phyloP scores from a whole-genome alignment of 2,888 invertebrate genomes.

The Drosophila siamana region DNA sequence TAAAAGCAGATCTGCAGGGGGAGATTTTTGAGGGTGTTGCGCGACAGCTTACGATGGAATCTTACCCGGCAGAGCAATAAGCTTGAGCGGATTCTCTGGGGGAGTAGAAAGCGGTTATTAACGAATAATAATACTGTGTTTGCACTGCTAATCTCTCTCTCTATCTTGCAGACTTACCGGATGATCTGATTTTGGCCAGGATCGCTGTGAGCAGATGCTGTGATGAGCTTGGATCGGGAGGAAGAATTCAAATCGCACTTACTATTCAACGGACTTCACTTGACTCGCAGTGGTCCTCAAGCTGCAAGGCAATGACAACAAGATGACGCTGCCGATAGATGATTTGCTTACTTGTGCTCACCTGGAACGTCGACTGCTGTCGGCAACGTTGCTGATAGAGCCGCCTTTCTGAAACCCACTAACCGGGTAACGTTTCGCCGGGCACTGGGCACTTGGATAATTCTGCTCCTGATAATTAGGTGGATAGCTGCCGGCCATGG shows the following conservation, averaged over 20 bases:
- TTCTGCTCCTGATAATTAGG: too few species aligned
- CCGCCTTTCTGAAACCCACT: constrained; percentile 8
- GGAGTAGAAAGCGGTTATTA: too few species aligned
- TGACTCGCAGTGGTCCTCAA: neutral
- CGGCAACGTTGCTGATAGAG: neutral
- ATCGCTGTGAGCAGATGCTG: constrained; percentile 2
- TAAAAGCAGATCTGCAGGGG: neutral
- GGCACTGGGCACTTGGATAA: neutral
- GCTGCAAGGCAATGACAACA: neutral
- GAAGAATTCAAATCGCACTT: neutral
- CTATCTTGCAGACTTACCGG: neutral
- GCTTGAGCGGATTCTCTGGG: neutral
- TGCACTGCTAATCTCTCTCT: too few species aligned
- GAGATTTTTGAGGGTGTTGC: too few species aligned
- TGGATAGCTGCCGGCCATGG: neutral
- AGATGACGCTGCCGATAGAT: too few species aligned
- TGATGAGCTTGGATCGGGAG: neutral
- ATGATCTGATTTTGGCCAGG: constrained; percentile 5
- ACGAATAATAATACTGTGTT: too few species aligned
- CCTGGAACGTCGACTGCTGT: neutral
- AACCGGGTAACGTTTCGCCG: neutral
- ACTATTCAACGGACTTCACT: neutral
- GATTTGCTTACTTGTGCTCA: neutral
- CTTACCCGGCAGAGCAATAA: neutral
- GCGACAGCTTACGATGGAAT: neutral